Evolutionary conservation across 2,888 invertebrate genomes (phyloP).

Genomic region (Dasysyrphus albostriatus): DNA sequence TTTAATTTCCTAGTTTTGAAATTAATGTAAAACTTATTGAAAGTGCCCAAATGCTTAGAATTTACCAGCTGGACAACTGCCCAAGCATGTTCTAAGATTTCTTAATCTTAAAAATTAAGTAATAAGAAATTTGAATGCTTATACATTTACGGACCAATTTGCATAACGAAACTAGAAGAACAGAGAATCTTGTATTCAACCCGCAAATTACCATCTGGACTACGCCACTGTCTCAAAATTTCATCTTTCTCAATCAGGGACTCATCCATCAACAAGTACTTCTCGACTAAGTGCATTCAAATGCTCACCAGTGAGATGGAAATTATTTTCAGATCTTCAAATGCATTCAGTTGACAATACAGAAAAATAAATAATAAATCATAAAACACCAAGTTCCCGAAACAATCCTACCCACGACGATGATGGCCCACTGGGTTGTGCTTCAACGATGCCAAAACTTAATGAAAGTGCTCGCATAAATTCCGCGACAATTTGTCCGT

Average conservation of each 20-base stretch:
- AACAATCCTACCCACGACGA: constrained; percentile 49
- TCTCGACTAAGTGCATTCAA: constrained; percentile 43
- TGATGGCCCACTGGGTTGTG: not conserved
- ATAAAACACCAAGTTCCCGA: constrained; percentile 1
- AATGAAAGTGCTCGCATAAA: constrained; percentile 56
- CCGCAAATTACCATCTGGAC: not conserved
- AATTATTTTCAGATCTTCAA: constrained; percentile 58
- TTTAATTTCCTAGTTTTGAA: no score
- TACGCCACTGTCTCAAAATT: constrained; percentile 52
- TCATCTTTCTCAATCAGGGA: constrained; percentile 37
- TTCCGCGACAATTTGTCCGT: constrained; percentile 48
- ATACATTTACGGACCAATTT: no score
- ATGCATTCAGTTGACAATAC: constrained; percentile 47
- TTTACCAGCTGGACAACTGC: no score
- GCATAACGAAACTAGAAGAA: no score
- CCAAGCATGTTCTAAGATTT: no score
- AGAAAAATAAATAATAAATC: constrained; percentile 22
- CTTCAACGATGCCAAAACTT: constrained; percentile 48
- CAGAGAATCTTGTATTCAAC: no score
- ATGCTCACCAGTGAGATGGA: constrained; percentile 49
- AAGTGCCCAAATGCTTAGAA: no score
- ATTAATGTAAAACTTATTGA: no score
- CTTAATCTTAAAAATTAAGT: no score
- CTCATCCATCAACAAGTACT: constrained; percentile 66
- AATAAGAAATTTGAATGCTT: no score